Percentiles rank a stretch among this genome's conserved stretches.
Conservation (phyloP, 2,113 vertebrate genomes). For the Rutilus rutilus region DNA sequence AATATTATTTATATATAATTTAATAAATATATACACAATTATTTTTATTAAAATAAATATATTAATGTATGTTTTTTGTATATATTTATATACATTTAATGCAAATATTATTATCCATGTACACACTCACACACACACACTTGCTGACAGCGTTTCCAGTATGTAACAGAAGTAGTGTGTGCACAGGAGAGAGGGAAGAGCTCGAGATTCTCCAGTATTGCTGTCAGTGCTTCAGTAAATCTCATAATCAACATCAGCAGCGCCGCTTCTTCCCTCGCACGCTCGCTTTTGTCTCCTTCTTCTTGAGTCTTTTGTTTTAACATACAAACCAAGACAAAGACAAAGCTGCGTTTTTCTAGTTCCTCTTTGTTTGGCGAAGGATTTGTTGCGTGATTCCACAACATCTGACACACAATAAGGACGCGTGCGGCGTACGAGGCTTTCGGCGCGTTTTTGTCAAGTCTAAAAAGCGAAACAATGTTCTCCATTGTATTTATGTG, state of each 20-base stretch:
- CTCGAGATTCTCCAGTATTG: not conserved
- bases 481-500: slow-evolving; percentile 67
- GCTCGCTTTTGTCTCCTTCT: slow-evolving; percentile 9
- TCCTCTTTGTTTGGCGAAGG: slow-evolving; percentile 66
- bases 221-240: not conserved
- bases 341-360: slow-evolving; percentile 60
- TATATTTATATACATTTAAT: not conserved
- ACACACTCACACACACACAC: no score
- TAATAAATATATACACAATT: no score
- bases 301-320: slow-evolving; percentile 27
- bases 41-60: no score
- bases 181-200: not conserved
- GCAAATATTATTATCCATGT: not conserved
- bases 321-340: slow-evolving; percentile 47
- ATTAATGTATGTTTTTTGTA: no score
- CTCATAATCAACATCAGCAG: not conserved
- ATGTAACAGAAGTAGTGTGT: no score
- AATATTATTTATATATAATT: no score
- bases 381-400: slow-evolving; percentile 70
- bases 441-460: slow-evolving; percentile 61
- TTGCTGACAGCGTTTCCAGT: not conserved
- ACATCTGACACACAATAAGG: slow-evolving; percentile 70
- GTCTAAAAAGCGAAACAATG: slow-evolving; percentile 71
- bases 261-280: not conserved
- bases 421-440: slow-evolving; percentile 54